Evolutionary conservation across 2,797 vertebrate genomes (phyloP), one percentile per base, ranked within the genome.

Genomic region (Cossypha caffra): DNA sequence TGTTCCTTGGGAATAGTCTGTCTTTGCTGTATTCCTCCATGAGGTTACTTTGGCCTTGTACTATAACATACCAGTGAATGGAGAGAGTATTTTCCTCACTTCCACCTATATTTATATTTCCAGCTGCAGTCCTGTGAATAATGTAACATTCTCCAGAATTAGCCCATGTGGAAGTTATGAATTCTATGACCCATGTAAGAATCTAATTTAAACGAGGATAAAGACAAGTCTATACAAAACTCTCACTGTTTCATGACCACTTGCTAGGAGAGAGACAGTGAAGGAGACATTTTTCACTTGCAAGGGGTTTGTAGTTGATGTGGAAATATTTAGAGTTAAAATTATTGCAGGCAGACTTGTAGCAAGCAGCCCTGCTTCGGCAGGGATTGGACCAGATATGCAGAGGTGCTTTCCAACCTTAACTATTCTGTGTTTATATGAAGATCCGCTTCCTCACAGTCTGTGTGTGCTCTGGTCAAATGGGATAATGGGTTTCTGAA

Each of bases 1-100:
- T 87, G 24, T 75, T 94, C 68, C 93, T 77, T 86, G 91, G 95
- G 64, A 96, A 93, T 88, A 74, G 29, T 87, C 77, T 85, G 17
- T 74, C 51, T 77, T 79, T 82, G 67, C 88, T 87, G 1, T 84
- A 43, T 82, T 85, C 55, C 77, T 87, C 59, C 57, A 13, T 31
- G 42, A 81, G 72, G 40, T 85, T 91, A 67, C 45, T 77, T 89
- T 80, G 87, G 75, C 78, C 72, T 89, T 80, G 21, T 62, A 5
- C 52, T 84, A 6, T 61, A 85, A 38, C 33, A 12, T 42, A 67
- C 9, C 42, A 83, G 16, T 43, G 35, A 87, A 67, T 0, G 1
- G 45, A 47, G 83, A 69, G 54, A 73, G 21, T 29, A 16, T 75
- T 89, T 91, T 71, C 35, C 37, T 86, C 52, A 47, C n/a, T 76